phyloP scores from a whole-genome alignment of 2,113 vertebrate genomes.

The Tapirus terrestris region DNA sequence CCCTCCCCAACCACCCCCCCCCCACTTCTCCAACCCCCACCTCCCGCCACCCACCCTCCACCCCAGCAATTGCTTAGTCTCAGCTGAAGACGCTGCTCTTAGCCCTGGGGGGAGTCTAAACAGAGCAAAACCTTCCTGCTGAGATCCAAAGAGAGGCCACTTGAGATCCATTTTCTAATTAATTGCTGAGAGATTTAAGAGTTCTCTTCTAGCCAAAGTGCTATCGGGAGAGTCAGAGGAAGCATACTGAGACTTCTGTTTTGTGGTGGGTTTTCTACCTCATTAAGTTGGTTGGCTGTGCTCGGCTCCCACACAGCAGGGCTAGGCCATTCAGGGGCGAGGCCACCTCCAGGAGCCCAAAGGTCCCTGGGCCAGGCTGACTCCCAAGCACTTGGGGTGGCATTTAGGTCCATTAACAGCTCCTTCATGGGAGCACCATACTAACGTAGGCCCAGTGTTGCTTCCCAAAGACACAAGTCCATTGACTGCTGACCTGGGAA shows the following conservation, averaged over 20 bases:
- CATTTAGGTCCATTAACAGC: neutral
- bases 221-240: neutral
- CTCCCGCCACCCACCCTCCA: accelerated
- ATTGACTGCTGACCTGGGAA: neutral
- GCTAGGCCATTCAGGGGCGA: neutral
- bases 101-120: neutral
- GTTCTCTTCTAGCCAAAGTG: neutral
- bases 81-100: neutral
- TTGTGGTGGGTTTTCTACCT: neutral
- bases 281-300: neutral
- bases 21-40: neutral
- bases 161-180: neutral
- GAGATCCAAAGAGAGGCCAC: neutral
- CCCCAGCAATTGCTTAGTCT: neutral
- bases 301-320: accelerated
- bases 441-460: neutral
- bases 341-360: neutral
- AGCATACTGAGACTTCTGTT: neutral
- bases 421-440: neutral
- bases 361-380: neutral
- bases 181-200: neutral
- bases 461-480: neutral
- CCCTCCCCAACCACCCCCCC: neutral
- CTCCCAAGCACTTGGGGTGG: neutral
- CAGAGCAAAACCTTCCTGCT: neutral